Percentiles rank a stretch among this genome's conserved stretches.
These are phyloP conservation scores for Nomada goodeniana DNA, from an alignment of 2,888 invertebrate species.

Conservation along the genomic window DNA sequence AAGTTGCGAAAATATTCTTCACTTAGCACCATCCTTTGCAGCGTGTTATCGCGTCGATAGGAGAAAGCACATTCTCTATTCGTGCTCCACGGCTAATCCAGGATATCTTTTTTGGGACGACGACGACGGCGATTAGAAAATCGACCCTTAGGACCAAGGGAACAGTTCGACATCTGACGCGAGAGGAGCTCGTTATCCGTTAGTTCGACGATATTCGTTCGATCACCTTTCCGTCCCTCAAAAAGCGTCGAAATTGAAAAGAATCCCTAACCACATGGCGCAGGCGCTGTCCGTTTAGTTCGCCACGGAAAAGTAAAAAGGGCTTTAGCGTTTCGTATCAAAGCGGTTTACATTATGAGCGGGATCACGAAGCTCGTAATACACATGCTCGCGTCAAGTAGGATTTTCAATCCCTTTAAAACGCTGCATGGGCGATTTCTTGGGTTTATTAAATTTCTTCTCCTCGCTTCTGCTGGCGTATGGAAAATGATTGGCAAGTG, in stretches of 20 bases:
- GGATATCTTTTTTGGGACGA: constrained; percentile 39
- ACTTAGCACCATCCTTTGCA: constrained; percentile 3
- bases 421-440: not conserved
- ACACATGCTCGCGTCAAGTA: not conserved
- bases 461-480: not conserved
- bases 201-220: constrained; percentile 48
- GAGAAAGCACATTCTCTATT: constrained; percentile 53
- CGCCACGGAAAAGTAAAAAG: not conserved
- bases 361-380: not conserved
- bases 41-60: constrained; percentile 31
- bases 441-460: constrained; percentile 4
- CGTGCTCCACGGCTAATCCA: constrained; percentile 42
- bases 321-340: not conserved
- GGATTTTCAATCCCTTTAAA: not conserved
- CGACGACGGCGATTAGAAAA: constrained; percentile 22
- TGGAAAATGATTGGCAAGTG: too few relatives aligned
- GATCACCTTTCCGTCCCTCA: constrained; percentile 47
- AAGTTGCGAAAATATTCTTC: constrained; percentile 46
- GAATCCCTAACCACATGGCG: constrained; percentile 28
- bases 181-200: constrained; percentile 53
- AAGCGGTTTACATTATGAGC: constrained; percentile 17
- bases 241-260: constrained; percentile 53
- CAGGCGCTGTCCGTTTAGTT: constrained; percentile 15
- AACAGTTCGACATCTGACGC: constrained; percentile 40
- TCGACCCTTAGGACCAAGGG: constrained; percentile 39